Base-by-base conservation (phyloP, 2,888 invertebrate genomes). In the Cancer borealis region DNA sequence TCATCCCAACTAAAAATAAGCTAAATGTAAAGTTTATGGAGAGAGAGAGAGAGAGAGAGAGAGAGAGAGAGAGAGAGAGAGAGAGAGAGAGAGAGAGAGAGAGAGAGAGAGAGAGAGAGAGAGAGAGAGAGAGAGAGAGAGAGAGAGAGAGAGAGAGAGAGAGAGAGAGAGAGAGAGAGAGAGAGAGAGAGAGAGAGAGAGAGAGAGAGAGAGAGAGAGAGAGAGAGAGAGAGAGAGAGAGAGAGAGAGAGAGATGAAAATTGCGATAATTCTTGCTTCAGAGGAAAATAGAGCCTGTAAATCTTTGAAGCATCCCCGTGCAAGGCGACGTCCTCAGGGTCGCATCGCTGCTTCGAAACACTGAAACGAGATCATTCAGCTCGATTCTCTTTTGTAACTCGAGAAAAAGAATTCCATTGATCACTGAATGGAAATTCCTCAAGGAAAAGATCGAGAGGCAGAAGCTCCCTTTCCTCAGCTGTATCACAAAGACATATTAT, bases 401-500 rank as follows among this genome's bases (percentile, higher is more conserved):
- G 39, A 39, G 39, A 39, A 39, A 79, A 84, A 84, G 39, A 39
- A 30, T 84, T 30, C 14, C 84, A 84, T 84, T 39, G 39, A 39
- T 84, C 84, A 84, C 84, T 84, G 84, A 84, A 30, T 84, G 84
- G 84, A 84, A 84, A 84, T 84, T 3, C 84, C 39, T 30, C 39
- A 30, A 84, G 84, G 84, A 39, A 39, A 84, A 84, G 39, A 12
- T 14, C 14, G 84, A 30, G 39, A 39, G 84, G 39, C 84, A 39
- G 84, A 30, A 39, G 30, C 84, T 84, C 84, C 79, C 39, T 39
- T 4, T 26, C 73, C n/a, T 79, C 26, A 79, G 73, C 26, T n/a
- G 21, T 54, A 79, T 60, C 90, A 79, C 93, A 91, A 30, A 84
- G 84, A 84, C 84, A 30, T 39, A 84, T 84, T 84, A 84, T 39